Base-by-base conservation (phyloP, 2,797 vertebrate genomes). In the Bradypodion ventrale region DNA sequence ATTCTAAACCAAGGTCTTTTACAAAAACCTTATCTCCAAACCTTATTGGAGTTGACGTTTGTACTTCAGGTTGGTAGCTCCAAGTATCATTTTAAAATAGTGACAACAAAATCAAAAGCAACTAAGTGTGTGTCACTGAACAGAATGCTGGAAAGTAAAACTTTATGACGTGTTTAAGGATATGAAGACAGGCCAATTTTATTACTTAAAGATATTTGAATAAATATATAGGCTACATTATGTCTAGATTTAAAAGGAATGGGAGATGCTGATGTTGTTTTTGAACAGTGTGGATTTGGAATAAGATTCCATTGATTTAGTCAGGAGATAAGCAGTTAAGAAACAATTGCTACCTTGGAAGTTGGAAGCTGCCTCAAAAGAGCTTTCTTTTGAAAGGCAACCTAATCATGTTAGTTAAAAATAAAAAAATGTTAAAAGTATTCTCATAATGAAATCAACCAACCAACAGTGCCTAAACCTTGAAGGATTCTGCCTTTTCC, bases 51-150 rank as follows among this genome's bases (percentile, higher is more conserved):
- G 72, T 82, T 87, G 76, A 49, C 1, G 0, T 79, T 49, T 79
- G 78, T 89, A 88, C 63, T 73, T 86, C 87, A 87, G 59, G 62
- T 73, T 63, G n/a, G 75, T 62, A 87, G 13, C 66, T 82, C 29
- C 70, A 86, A 16, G 44, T 46, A 42, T 82, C 5, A 42, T 87
- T 80, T 77, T 85, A 88, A 81, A 93, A 73, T 83, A 87, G 89
- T 82, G 84, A 90, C 82, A 90, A 84, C 76, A 72, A 65, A 78
- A 80, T 79, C 79, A 75, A 87, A 88, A 87, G 81, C 66, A 82
- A 44, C 80, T 42, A 88, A 46, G 80, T 83, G 35, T 87, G 72
- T 73, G 72, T 59, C 85, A 78, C 60, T 70, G 23, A 90, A 80
- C 86, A 73, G 85, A 82, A 85, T 49, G 83, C 82, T 73, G 87